Conservation (phyloP, 2,888 invertebrate species). For the Abrostola tripartita region DNA sequence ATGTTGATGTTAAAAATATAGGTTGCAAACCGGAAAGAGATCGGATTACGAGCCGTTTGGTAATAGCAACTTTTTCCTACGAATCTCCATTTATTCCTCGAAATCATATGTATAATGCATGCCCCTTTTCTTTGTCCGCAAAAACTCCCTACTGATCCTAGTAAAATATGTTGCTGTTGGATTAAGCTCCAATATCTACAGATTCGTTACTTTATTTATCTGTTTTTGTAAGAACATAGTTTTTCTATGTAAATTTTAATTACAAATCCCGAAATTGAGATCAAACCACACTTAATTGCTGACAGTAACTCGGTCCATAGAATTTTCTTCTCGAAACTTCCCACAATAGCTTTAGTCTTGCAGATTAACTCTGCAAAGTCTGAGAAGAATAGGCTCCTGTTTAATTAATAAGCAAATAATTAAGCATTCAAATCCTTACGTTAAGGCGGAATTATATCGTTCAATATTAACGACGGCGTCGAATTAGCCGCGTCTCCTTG, state of each 20-base stretch:
- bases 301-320: constrained; percentile 36
- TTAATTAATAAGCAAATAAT: constrained; percentile 65
- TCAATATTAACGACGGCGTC: constrained; percentile 49
- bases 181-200: constrained; percentile 8
- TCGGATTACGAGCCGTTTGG: constrained; percentile 27
- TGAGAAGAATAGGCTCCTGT: constrained; percentile 41
- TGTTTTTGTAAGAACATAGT: background rate
- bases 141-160: constrained; percentile 14
- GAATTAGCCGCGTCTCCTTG: constrained; percentile 39
- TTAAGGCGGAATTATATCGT: constrained; percentile 45
- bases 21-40: constrained; percentile 27
- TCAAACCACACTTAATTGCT: constrained; percentile 35
- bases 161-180: constrained; percentile 3
- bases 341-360: constrained; percentile 38
- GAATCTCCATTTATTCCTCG: constrained; percentile 37
- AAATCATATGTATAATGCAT: constrained; percentile 25
- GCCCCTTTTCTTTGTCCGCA: constrained; percentile 9
- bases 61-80: constrained; percentile 28
- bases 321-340: constrained; percentile 14
- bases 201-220: constrained; percentile 1
- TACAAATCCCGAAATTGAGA: constrained; percentile 26
- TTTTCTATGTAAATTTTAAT: background rate
- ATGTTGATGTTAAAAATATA: constrained; percentile 32
- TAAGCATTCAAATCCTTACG: constrained; percentile 54
- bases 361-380: constrained; percentile 46